Evolutionary conservation across 2,888 invertebrate genomes (phyloP).

Genomic region (Cantharis lateralis): DNA sequence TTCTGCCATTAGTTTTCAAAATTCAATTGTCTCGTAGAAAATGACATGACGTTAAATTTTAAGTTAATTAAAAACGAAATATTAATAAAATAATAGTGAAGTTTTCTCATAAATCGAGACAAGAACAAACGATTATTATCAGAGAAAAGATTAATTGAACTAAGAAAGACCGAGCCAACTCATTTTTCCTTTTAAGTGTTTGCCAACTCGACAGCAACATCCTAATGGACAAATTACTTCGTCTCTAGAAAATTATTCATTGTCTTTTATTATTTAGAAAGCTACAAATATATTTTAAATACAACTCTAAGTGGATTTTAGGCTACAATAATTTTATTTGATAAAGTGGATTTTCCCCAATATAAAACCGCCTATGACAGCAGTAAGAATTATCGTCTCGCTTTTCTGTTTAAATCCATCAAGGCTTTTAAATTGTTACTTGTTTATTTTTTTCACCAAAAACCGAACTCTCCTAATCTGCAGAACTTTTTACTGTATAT

Average conservation of each 20-base stretch:
- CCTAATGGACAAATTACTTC: conserved; percentile 3
- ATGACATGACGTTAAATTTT: background rate
- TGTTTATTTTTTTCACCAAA: background rate
- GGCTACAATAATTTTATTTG: conserved; percentile 1
- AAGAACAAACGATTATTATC: conserved; percentile 4
- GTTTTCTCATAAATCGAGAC: conserved; percentile 1
- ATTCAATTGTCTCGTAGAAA: background rate
- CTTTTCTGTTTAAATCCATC: background rate
- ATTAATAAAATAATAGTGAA: conserved; percentile 1
- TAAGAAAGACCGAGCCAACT: conserved; percentile 6
- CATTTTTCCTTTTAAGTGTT: conserved; percentile 15
- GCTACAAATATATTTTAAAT: background rate
- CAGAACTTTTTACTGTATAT: background rate
- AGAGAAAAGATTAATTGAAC: conserved; percentile 5
- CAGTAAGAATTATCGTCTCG: background rate
- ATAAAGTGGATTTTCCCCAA: background rate
- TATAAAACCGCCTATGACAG: background rate
- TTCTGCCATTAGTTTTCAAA: background rate
- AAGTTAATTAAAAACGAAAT: background rate
- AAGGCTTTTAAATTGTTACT: background rate
- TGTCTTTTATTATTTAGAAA: conserved; percentile 4
- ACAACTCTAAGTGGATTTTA: background rate
- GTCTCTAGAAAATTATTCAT: conserved; percentile 11
- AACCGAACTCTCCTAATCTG: background rate
- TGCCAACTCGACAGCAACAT: conserved; percentile 11